Evolutionary conservation across 2,797 vertebrate genomes (phyloP).

Genomic region (Sebastes vulpes): DNA sequence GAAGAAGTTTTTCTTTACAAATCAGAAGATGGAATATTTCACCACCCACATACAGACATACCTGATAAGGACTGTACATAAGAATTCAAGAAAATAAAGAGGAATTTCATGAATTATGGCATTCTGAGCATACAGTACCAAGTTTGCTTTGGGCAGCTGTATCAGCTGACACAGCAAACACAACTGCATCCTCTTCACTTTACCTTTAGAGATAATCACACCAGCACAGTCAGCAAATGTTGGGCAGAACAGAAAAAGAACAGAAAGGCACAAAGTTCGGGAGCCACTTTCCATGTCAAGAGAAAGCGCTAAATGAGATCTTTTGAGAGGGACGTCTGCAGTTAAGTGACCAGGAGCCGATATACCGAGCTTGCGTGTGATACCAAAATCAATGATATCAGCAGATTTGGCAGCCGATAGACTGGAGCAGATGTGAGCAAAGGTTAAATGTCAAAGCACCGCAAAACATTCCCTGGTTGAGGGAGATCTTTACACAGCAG

Average conservation of each 20-base stretch:
- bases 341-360: conserved; percentile 10
- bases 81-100: neutral
- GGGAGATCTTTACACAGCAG: conserved; percentile 43
- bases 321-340: neutral
- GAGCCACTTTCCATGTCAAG: neutral
- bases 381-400: conserved; percentile 66
- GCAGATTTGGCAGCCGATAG: conserved; percentile 53
- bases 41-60: neutral
- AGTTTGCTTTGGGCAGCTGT: neutral
- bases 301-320: conserved; percentile 1
- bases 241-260: neutral
- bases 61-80: too few relatives aligned
- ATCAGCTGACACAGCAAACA: conserved; percentile 29
- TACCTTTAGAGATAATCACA: conserved; percentile 5
- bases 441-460: conserved; percentile 70
- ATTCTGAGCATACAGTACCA: neutral
- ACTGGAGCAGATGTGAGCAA: conserved; percentile 62
- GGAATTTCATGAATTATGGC: neutral
- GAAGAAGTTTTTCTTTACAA: neutral
- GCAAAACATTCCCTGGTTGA: conserved; percentile 49
- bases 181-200: conserved; percentile 15
- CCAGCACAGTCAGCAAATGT: conserved; percentile 20
- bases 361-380: neutral
- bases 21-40: neutral
- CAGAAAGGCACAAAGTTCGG: conserved; percentile 4